Evolutionary conservation across 2,113 vertebrate species (phyloP).

Genomic region (Garra rufa): DNA sequence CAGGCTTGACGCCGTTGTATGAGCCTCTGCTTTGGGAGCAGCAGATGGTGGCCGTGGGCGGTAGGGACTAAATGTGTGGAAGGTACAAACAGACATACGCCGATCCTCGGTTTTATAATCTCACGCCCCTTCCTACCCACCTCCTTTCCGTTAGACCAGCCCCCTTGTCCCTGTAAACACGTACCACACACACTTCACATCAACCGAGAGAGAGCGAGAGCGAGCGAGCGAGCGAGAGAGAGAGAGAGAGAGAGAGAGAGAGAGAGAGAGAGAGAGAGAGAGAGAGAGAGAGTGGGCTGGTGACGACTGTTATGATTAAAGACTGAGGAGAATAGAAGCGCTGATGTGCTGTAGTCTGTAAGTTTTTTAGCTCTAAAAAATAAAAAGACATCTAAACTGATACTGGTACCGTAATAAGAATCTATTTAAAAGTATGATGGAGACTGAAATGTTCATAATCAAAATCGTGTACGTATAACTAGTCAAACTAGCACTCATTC

Average conservation of each 20-base stretch:
- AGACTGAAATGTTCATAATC: background rate
- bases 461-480: background rate
- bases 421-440: background rate
- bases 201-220: background rate
- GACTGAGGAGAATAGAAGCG: background rate
- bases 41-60: conserved; percentile 66
- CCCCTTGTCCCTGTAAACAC: conserved; percentile 38
- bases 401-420: background rate
- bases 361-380: background rate
- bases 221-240: background rate
- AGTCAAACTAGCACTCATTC: background rate
- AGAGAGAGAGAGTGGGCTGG: background rate
- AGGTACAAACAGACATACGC: conserved; percentile 50
- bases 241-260: background rate
- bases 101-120: conserved; percentile 69
- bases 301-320: conserved; percentile 26
- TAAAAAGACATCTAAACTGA: background rate
- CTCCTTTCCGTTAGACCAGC: conserved; percentile 25
- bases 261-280: background rate
- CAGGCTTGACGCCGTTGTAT: conserved; percentile 76
- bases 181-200: conserved; percentile 39
- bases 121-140: conserved; percentile 59
- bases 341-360: background rate
- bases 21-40: conserved; percentile 75
- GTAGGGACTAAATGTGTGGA: conserved; percentile 62